Conservation (phyloP, 1,140 invertebrate genomes). For the Diachasmimorpha longicaudata region DNA sequence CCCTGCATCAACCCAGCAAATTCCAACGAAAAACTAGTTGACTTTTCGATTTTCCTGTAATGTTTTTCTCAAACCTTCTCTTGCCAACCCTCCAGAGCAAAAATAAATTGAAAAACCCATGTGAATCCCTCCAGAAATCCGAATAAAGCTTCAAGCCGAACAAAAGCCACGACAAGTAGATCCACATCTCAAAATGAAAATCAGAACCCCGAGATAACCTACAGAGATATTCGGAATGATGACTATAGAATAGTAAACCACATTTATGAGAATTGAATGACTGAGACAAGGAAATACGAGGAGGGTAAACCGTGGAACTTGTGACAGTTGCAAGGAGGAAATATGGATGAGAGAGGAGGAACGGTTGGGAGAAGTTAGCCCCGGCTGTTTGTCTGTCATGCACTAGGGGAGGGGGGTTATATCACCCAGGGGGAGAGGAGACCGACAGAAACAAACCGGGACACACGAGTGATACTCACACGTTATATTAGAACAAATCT, state of each 20-base stretch:
- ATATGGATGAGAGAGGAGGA: slow-evolving; percentile 6
- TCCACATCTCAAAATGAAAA: too few relatives aligned
- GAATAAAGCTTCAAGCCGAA: too few relatives aligned
- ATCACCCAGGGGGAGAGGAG: neutral
- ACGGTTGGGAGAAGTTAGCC: neutral
- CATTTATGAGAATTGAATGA: neutral
- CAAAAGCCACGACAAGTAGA: too few relatives aligned
- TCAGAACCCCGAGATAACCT: neutral
- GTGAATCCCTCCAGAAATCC: too few relatives aligned
- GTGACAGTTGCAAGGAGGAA: slow-evolving; percentile 11
- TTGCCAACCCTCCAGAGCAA: too few relatives aligned
- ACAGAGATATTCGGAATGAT: neutral
- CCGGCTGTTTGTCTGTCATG: slow-evolving; percentile 6
- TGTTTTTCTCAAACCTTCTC: too few relatives aligned
- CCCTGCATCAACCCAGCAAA: too few relatives aligned
- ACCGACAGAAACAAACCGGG: neutral
- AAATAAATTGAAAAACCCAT: too few relatives aligned
- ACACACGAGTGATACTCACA: neutral
- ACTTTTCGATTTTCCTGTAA: too few relatives aligned
- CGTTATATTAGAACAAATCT: neutral
- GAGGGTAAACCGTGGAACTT: neutral
- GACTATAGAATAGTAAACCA: neutral
- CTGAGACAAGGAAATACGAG: neutral
- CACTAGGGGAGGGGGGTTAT: neutral
- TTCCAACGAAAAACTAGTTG: too few relatives aligned